Conservation (phyloP, 2,113 vertebrate genomes). For the Anhinga rufa region DNA sequence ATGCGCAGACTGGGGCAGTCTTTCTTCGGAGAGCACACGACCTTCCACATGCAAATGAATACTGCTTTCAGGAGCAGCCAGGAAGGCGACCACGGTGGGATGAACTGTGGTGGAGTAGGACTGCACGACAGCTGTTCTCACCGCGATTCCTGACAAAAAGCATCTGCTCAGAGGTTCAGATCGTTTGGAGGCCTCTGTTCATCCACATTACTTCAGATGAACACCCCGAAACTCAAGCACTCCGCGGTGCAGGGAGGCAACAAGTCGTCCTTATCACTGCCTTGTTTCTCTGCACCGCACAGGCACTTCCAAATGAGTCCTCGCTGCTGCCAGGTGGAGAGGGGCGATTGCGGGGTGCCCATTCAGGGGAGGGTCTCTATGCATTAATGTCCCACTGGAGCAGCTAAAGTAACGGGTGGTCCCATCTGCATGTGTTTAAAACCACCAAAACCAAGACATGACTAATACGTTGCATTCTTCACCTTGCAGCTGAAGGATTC, state of each 20-base stretch:
- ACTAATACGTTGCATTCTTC: neutral
- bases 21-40: neutral
- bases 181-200: neutral
- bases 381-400: neutral
- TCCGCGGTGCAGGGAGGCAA: neutral
- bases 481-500: neutral
- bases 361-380: neutral
- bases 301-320: neutral
- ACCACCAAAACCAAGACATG: neutral
- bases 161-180: neutral
- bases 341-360: neutral
- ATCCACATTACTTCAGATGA: neutral
- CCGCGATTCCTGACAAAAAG: neutral
- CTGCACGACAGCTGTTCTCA: neutral
- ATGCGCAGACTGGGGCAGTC: neutral
- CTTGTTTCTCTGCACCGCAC: neutral
- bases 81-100: neutral
- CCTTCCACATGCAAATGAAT: neutral
- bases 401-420: neutral
- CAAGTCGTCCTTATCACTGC: neutral
- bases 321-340: neutral
- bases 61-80: fast-evolving
- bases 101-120: neutral
- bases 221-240: neutral
- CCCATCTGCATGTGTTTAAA: neutral